Base-by-base conservation (phyloP, 2,113 vertebrate genomes). In the Copsychus sechellarum region DNA sequence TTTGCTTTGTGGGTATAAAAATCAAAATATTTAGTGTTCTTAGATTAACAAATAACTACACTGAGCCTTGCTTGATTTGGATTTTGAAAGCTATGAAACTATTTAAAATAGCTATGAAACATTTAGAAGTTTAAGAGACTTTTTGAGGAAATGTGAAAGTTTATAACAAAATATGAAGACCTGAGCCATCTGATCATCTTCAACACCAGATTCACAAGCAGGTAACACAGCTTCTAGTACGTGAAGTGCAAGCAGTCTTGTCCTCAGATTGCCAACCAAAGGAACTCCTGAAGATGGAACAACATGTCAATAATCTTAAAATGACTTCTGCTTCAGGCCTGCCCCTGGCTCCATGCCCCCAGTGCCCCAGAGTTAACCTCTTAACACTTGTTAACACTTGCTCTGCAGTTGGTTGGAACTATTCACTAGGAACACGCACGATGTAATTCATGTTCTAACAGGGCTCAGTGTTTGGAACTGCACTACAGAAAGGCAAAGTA, bases 161-260 rank as follows among this genome's bases (percentile, higher is more conserved):
- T 91, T 84, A 2, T 80, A 95, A 83, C 31, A 95, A 97, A 96
- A 95, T 69, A 76, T 57, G 94, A 60, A 94, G 36, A 97, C 96
- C 99, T 99, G 99, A n/a, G 98, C 98, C 98, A 99, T 99, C 24
- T 99, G 99, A 95, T 99, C 99, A 71, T 99, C 99, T 96, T 99
- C 99, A 67, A 99, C 99, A 1, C 98, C 98, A 61, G 98, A 98
- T 97, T 99, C 99, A 80, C 99, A 99, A 61, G 99, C 98, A 36
- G 99, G 99, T n/a, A 99, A 96, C 14, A 99, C 98, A n/a, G 99
- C 99, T 95, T 99, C 99, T 69, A 99, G 94, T 18, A 99, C 99
- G 4, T 99, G 99, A 53, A 99, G 98, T 1, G 99, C 99, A 5
- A 99, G 97, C 47, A 99, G 98, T 22, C 99, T 98, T 2, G 99